Evolutionary conservation across 2,888 invertebrate genomes (phyloP), one percentile per base, ranked within the genome.

Genomic region (Tipula unca): DNA sequence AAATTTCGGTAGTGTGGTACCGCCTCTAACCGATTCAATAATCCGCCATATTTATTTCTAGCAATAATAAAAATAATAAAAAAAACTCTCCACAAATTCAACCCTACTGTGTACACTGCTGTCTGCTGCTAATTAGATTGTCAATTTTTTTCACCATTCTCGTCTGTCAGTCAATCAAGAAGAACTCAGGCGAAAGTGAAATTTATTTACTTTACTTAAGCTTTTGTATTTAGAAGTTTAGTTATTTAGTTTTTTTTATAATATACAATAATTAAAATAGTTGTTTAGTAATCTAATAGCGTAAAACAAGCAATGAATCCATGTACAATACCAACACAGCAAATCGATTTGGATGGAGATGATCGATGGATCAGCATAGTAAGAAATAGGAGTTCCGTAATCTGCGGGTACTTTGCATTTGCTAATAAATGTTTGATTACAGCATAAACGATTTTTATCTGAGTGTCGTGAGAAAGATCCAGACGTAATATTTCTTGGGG

Each of bases 391-490:
- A 6, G 32, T 32, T 85, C 25, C 69, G 10, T 13, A 39, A 39
- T 10, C 10, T 69, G 3, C 13, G 20, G 48, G 17, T 48, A 17
- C 6, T n/a, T n/a, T n/a, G 3, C 39, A 89, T 87, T 87, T 84
- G 82, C 86, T 86, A 3, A 36, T 20, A 82, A 39, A 29, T 85
- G 2, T 86, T 86, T 89, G 89, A 89, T 90, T 89, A 87, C 91
- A 96, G 96, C 98, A 98, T 90, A 95, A 96, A 88, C 93, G 96
- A 88, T 97, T 97, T 91, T 92, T 97, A 86, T 93, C 94, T 13
- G 96, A 97, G 90, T 95, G 96, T 6, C 94, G 95, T 89, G 97
- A 96, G 88, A 95, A 96, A 91, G 98, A 98, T 91, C 97, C 97
- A 14, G 98, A 98, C 90, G 97, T 98, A 36, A 94, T 98, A 88